Evolutionary conservation across 35 echinoderm and acorn worm species (phyloP), one percentile per base, ranked within the genome.

Genomic region (Eucidaris tribuloides): DNA sequence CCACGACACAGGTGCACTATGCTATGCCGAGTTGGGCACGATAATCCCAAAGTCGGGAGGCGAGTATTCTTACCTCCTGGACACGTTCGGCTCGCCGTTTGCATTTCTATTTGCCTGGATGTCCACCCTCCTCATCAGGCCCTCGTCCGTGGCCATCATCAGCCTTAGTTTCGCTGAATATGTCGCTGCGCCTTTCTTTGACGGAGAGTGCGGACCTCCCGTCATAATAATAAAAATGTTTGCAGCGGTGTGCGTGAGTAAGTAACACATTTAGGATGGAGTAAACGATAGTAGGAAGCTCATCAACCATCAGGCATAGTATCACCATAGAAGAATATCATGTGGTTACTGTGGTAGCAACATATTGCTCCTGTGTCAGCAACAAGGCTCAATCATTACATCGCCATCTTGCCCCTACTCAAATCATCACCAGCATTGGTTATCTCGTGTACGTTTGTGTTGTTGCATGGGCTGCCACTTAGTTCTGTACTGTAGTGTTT

Each of bases 81-180:
- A 97, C 5, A 80, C 88, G 1, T 84, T 92, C 61, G 94, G 94
- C 44, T 82, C 86, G 4, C 45, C 79, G 1, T n/a, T 85, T 17
- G 94, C 79, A 23, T 97, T 89, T 59, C 41, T 97, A 18, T 92
- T 78, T 29, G 81, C 94, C n/a, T 97, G 94, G 94, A 83, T 92
- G 45, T 92, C 94, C 6, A 92, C 65, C 3, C 50, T 97, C 37
- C 63, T 97, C 22, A 64, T 97, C 61, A 86, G 87, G 45, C 89
- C 94, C 15, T 88, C 94, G 7, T 92, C 89, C 0, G 64, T 97
- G 17, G 81, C 94, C 22, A 91, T 91, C 57, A 97, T 97, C 37
- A 72, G 84, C 33, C 78, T 97, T 23, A 92, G 80, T 20, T 97
- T 97, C 58, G 94, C 85, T 25, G 85, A 88, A 23, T 97, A 97